Evolutionary conservation across 2,888 invertebrate genomes (phyloP).

Genomic region (Andrena flavipes): DNA sequence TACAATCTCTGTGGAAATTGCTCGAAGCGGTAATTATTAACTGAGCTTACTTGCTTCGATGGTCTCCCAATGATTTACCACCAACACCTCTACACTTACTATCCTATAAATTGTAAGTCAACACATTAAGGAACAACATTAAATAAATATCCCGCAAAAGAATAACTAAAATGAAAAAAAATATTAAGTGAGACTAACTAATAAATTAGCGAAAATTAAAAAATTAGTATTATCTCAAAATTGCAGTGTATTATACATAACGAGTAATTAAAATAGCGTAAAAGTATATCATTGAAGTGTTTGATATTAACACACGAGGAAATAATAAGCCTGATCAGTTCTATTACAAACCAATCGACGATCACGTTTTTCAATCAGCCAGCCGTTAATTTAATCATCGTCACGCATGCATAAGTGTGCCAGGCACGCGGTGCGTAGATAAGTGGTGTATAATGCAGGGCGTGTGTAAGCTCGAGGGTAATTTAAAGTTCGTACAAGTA

Average conservation of each 20-base stretch:
- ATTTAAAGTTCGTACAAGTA: conserved; percentile 69
- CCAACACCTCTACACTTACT: too few species aligned
- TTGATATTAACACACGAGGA: neutral
- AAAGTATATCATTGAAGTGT: too few species aligned
- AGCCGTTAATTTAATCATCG: neutral
- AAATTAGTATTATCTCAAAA: too few species aligned
- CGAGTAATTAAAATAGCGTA: too few species aligned
- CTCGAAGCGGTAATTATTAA: conserved; percentile 6
- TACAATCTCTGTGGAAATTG: conserved; percentile 4
- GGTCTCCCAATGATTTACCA: too few species aligned
- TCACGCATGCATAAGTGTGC: neutral
- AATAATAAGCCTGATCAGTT: neutral
- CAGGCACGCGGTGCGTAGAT: conserved; percentile 8
- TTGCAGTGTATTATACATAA: too few species aligned
- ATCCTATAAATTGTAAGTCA: too few species aligned
- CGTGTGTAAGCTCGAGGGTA: conserved; percentile 54
- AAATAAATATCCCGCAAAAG: too few species aligned
- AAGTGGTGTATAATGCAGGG: conserved; percentile 47
- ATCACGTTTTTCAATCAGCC: neutral
- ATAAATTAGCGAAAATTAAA: too few species aligned
- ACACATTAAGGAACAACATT: too few species aligned
- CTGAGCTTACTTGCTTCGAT: neutral
- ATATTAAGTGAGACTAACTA: too few species aligned
- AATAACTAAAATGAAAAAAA: too few species aligned
- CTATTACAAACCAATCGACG: neutral